A percentile compares a stretch with the other conserved stretches of the same genome.
Conservation (phyloP, 2,888 invertebrate species). For the Sinohyriopsis cumingii region DNA sequence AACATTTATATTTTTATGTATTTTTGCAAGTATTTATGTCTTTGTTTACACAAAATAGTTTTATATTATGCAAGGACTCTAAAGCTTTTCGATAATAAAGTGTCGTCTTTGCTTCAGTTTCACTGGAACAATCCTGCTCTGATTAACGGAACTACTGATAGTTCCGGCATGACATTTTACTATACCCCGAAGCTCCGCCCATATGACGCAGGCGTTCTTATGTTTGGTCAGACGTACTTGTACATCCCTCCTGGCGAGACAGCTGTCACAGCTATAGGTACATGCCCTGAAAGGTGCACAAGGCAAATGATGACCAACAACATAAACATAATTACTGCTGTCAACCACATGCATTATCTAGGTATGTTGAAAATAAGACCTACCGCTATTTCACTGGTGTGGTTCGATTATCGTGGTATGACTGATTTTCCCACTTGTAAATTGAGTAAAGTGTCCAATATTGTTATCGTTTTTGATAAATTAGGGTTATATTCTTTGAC, state of each 20-base stretch:
- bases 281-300: conserved; percentile 21
- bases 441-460: too few species aligned
- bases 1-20: too few species aligned
- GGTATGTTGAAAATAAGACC: conserved; percentile 21
- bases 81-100: neutral
- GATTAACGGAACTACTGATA: too few species aligned
- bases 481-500: too few species aligned
- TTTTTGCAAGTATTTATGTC: too few species aligned
- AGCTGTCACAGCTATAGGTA: conserved; percentile 10
- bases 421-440: too few species aligned
- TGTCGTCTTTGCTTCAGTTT: conserved; percentile 21
- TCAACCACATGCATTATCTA: conserved; percentile 55
- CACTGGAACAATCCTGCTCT: conserved; percentile 48
- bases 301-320: conserved; percentile 17
- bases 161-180: conserved; percentile 33
- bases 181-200: conserved; percentile 39
- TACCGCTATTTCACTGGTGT: neutral
- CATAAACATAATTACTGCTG: conserved; percentile 30
- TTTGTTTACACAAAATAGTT: too few species aligned
- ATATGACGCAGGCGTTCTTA: conserved; percentile 38
- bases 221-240: conserved; percentile 24
- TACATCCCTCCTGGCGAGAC: too few species aligned
- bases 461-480: too few species aligned
- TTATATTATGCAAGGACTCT: neutral
- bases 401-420: too few species aligned